A percentile compares a stretch with the other conserved stretches of the same genome.
These are phyloP conservation scores for Episyrphus balteatus DNA, from an alignment of 1,140 invertebrate genomes.

Conservation along the genomic window DNA sequence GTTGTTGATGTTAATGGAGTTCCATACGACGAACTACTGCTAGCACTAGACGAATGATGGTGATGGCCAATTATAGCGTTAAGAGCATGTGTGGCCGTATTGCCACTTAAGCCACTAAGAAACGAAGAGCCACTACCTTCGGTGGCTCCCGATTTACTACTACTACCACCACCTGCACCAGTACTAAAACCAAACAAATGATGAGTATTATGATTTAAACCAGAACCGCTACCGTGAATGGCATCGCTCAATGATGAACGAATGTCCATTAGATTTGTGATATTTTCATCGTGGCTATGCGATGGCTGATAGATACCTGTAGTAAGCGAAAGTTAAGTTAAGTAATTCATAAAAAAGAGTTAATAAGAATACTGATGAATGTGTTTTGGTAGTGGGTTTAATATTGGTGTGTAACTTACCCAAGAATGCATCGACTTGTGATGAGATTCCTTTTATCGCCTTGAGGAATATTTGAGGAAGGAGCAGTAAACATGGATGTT, in stretches of 20 bases:
- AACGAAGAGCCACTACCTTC: background rate
- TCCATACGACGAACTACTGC: background rate
- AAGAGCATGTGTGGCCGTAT: conserved; percentile 24
- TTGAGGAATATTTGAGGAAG: conserved; percentile 85
- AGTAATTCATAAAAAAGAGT: conserved; percentile 11
- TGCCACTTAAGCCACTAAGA: conserved; percentile 16
- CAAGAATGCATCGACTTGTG: conserved; percentile 89
- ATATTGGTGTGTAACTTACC: conserved; percentile 66
- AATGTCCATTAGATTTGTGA: conserved; percentile 31
- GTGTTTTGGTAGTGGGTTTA: no score
- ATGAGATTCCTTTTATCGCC: conserved; percentile 86
- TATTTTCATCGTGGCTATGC: conserved; percentile 19
- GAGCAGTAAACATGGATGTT: conserved; percentile 79
- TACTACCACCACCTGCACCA: no score
- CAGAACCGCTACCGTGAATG: conserved; percentile 24
- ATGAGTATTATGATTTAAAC: conserved; percentile 12
- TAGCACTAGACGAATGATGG: background rate
- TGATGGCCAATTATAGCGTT: conserved; percentile 32
- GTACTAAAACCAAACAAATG: no score
- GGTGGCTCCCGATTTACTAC: background rate
- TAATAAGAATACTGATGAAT: background rate
- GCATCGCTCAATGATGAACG: conserved; percentile 31
- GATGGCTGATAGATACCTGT: conserved; percentile 27
- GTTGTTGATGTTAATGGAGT: conserved; percentile 8
- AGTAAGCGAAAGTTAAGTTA: background rate